Conservation (phyloP, 1,140 invertebrate species). For the Phenacoccus solenopsis region DNA sequence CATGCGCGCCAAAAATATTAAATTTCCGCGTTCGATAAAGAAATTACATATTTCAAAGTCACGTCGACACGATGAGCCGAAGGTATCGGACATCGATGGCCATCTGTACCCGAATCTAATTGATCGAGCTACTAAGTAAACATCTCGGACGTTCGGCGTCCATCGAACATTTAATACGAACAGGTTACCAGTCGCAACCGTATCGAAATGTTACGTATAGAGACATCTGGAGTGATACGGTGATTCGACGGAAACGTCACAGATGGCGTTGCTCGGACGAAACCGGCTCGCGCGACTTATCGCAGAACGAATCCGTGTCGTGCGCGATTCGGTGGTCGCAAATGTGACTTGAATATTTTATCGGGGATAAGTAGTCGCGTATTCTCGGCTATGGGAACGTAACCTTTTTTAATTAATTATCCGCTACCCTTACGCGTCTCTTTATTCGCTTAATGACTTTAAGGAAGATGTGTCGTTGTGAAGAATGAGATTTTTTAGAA, state of each 20-base stretch:
- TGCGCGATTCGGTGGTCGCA: background rate
- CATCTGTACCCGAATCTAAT: background rate
- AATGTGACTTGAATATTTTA: background rate
- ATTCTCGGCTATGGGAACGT: too few species aligned
- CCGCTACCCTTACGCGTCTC: too few species aligned
- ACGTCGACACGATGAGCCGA: background rate
- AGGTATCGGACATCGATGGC: background rate
- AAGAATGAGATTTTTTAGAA: too few species aligned
- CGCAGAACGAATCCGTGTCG: background rate
- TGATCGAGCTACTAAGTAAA: background rate
- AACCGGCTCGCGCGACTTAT: background rate
- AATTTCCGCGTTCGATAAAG: too few species aligned
- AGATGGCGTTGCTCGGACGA: constrained; percentile 11
- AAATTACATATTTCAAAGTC: too few species aligned
- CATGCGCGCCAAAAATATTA: too few species aligned
- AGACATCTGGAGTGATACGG: background rate
- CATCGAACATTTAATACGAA: too few species aligned
- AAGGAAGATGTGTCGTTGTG: too few species aligned
- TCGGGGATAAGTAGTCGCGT: too few species aligned
- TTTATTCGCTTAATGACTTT: too few species aligned
- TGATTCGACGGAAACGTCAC: background rate
- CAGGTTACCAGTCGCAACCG: background rate
- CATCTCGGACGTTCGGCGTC: background rate
- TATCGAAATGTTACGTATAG: constrained; percentile 4
- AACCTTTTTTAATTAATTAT: too few species aligned